These are phyloP conservation scores for Neodiprion lecontei DNA, from an alignment of 1,140 invertebrate species.

Conservation along the genomic window DNA sequence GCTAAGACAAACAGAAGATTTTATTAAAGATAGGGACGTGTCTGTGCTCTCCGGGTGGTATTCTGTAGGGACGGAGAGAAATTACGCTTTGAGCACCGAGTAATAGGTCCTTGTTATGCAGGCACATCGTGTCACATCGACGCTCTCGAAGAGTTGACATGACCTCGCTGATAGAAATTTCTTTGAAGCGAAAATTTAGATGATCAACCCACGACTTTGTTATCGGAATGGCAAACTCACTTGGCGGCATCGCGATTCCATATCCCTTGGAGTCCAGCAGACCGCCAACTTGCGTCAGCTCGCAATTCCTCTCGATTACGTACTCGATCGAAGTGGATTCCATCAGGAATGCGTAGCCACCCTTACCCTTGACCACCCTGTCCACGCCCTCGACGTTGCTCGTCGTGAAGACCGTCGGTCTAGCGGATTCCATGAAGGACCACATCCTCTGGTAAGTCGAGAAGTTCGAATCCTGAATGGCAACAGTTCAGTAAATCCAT, in stretches of 20 bases:
- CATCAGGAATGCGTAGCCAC: slow-evolving; percentile 91
- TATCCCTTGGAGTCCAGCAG: slow-evolving; percentile 93
- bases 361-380: slow-evolving; percentile 82
- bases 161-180: no score
- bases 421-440: slow-evolving; percentile 89
- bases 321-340: slow-evolving; percentile 94
- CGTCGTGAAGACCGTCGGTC: slow-evolving; percentile 83
- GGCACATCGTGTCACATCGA: no score
- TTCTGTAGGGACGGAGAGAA: no score
- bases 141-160: no score
- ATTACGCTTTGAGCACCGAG: no score
- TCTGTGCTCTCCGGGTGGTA: no score
- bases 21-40: neutral
- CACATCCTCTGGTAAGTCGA: slow-evolving; percentile 92
- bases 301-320: slow-evolving; percentile 88
- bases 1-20: neutral
- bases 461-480: slow-evolving; percentile 86
- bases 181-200: no score
- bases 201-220: no score
- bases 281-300: slow-evolving; percentile 88
- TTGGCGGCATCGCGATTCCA: slow-evolving; percentile 91
- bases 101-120: no score
- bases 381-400: slow-evolving; percentile 88
- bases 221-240: slow-evolving; percentile 63
- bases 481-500: no score